Evolutionary conservation across 2,888 invertebrate genomes (phyloP).

Genomic region (Amiota mariae): DNA sequence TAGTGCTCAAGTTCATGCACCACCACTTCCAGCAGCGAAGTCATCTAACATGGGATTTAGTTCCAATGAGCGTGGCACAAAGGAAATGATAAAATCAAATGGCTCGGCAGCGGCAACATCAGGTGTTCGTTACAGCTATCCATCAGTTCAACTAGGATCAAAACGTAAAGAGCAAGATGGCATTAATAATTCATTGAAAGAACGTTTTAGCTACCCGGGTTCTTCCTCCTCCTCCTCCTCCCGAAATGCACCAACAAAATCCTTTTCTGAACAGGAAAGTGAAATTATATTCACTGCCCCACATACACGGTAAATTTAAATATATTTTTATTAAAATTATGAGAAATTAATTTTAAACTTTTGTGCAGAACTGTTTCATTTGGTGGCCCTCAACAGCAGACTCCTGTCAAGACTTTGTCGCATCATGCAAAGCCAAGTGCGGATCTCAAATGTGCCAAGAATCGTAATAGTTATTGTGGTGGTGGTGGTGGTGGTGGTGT

Average conservation of each 20-base stretch:
- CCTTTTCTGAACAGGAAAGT: conserved; percentile 38
- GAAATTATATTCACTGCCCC: conserved; percentile 30
- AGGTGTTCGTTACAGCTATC: conserved; percentile 70
- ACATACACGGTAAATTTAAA: conserved; percentile 38
- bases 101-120: conserved; percentile 35
- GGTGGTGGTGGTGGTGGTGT: too few species aligned
- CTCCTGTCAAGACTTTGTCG: conserved; percentile 12
- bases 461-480: conserved; percentile 66
- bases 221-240: conserved; percentile 46
- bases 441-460: conserved; percentile 57
- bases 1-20: conserved; percentile 72
- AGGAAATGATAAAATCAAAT: conserved; percentile 24
- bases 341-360: neutral
- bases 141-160: conserved; percentile 70
- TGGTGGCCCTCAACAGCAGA: conserved; percentile 17
- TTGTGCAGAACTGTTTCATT: conserved; percentile 46
- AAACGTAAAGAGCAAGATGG: conserved; percentile 69
- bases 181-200: conserved; percentile 59
- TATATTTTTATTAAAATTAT: neutral
- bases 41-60: conserved; percentile 46
- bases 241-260: conserved; percentile 31
- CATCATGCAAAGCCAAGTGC: conserved; percentile 50
- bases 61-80: conserved; percentile 35
- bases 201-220: conserved; percentile 73
- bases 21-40: conserved; percentile 66